Evolutionary conservation across 2,797 vertebrate genomes (phyloP), one percentile per base, ranked within the genome.

Genomic region (Tokudaia muenninki): DNA sequence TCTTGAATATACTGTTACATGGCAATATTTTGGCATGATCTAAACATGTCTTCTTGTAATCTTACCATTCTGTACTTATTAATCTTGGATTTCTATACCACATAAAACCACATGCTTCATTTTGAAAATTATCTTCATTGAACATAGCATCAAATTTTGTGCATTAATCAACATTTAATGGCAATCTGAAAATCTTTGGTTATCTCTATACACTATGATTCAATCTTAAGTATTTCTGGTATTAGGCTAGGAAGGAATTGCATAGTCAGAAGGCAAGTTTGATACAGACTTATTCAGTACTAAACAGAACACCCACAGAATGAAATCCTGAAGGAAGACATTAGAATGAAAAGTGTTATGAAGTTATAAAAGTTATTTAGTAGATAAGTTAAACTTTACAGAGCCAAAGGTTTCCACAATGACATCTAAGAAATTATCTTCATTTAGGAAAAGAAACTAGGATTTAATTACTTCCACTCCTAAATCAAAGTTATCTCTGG

Each of bases 61-160:
- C 19, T 59, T 61, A 44, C 34, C 19, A 41, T 83, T 94, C 94
- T 95, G 78, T 84, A 31, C 50, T 87, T 90, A 57, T 87, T 77
- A 59, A 3, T 63, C 17, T 79, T 41, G 41, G 29, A 21, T 96
- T 87, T 55, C 52, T 90, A 72, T 2, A 79, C 29, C 82, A 72
- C 80, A 83, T 59, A 83, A 59, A 47, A 79, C 63, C 16, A 87
- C 37, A 87, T 92, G 50, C 78, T 95, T 41, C 3, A 61, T 55
- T 72, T 44, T 31, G 90, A 6, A 87, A 41, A 55, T 93, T 47
- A 52, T 91, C 19, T 9, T 92, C 16, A 78, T n/a, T 72, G 81
- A 16, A 88, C 72, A 41, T 52, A 83, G 63, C 94, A 94, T 90
- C 34, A 75, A 59, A 47, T 52, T 75, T 75, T 84, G 29, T 80